These are phyloP conservation scores for Popillia japonica DNA, from an alignment of 1,140 invertebrate species.

Conservation along the genomic window DNA sequence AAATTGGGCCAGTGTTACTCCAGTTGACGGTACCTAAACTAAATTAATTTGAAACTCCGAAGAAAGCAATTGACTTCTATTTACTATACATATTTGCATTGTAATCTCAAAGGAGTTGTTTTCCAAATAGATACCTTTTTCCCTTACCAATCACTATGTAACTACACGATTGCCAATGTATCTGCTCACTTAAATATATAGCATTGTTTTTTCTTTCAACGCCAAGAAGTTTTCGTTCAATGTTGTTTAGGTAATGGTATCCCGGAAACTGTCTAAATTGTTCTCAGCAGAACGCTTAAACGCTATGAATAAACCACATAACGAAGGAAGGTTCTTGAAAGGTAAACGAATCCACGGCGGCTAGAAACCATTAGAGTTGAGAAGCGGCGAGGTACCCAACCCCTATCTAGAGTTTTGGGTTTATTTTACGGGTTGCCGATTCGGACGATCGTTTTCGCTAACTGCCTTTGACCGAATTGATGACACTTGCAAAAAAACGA, in stretches of 20 bases:
- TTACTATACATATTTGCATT: too few relatives aligned
- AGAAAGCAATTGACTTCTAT: too few relatives aligned
- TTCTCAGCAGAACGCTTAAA: conserved; percentile 17
- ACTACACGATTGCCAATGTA: background rate
- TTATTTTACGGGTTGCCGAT: conserved; percentile 18
- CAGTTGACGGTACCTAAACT: too few relatives aligned
- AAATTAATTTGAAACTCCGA: too few relatives aligned
- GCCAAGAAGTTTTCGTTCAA: background rate
- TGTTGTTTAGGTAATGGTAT: background rate
- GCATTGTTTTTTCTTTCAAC: background rate
- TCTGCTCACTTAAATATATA: background rate
- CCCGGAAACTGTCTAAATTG: conserved; percentile 12
- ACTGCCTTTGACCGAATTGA: conserved; percentile 21
- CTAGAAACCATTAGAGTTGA: conserved; percentile 27
- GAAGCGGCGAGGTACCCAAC: background rate
- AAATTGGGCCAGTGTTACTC: too few relatives aligned
- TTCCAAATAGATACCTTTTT: background rate
- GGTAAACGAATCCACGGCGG: conserved; percentile 27
- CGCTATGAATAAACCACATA: conserved; percentile 21
- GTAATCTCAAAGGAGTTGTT: too few relatives aligned
- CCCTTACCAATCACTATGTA: background rate
- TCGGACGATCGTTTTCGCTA: conserved; percentile 23
- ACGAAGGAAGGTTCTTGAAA: conserved; percentile 8
- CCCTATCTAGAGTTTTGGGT: conserved; percentile 7
- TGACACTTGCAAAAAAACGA: conserved; percentile 21